These are phyloP conservation scores for Peromyscus leucopus DNA, from an alignment of 2,113 vertebrate species.

Conservation along the genomic window DNA sequence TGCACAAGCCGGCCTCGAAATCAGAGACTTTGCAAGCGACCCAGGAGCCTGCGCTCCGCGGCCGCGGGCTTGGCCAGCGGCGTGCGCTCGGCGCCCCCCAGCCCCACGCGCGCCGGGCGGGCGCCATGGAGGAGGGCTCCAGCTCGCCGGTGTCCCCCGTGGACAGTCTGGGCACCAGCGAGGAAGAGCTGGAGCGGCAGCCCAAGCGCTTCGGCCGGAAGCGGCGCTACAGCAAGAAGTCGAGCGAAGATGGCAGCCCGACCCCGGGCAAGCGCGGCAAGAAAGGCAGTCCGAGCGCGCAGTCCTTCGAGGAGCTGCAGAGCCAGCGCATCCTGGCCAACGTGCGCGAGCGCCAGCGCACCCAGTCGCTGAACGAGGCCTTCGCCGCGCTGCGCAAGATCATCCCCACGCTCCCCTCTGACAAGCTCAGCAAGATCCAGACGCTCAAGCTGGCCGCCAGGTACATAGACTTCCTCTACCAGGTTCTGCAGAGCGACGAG, in stretches of 20 bases:
- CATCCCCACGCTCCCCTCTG: conserved; percentile 97
- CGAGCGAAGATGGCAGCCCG: conserved; percentile 93
- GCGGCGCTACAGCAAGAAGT: conserved; percentile 93
- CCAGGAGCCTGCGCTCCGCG: conserved; percentile 84
- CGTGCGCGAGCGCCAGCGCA: conserved; percentile 96
- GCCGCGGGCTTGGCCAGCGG: conserved; percentile 62
- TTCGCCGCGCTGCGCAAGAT: conserved; percentile 95
- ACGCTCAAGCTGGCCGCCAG: conserved; percentile 96
- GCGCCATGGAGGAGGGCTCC: conserved; percentile 94
- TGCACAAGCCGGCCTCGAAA: conserved; percentile 87
- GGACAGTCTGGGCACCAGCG: conserved; percentile 97
- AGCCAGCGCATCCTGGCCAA: conserved; percentile 97
- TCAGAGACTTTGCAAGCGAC: conserved; percentile 84
- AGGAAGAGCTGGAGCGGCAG: conserved; percentile 95
- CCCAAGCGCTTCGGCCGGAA: conserved; percentile 94
- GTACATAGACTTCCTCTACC: conserved; percentile 98
- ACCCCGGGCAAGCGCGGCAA: conserved; percentile 94
- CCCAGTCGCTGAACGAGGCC: conserved; percentile 97
- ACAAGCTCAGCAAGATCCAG: conserved; percentile 99
- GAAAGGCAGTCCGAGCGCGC: conserved; percentile 94
- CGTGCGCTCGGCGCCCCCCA: conserved; percentile 74
- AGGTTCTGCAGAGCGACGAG: conserved; percentile 98
- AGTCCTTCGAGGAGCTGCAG: conserved; percentile 96
- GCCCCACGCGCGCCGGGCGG: conserved; percentile 85
- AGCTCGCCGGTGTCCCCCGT: conserved; percentile 96